Evolutionary conservation across 2,797 vertebrate genomes (phyloP).

Genomic region (Sebastes goodei): DNA sequence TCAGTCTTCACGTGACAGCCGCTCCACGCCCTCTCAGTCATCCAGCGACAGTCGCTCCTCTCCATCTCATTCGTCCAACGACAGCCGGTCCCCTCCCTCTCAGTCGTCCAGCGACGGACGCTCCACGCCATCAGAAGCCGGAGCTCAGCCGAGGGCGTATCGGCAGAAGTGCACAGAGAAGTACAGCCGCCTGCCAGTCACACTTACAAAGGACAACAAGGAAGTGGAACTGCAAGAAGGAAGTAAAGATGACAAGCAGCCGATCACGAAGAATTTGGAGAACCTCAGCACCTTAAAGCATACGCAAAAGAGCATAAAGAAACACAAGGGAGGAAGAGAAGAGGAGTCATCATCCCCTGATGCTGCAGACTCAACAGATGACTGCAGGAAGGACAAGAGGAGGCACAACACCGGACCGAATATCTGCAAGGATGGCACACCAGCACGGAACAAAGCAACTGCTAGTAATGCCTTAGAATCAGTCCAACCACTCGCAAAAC

Average conservation of each 20-base stretch:
- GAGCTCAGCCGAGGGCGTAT: slow-evolving; percentile 72
- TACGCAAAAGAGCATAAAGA: slow-evolving; percentile 83
- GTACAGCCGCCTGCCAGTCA: slow-evolving; percentile 44
- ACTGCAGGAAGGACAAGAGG: slow-evolving; percentile 81
- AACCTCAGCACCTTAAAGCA: slow-evolving; percentile 80
- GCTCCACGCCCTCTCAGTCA: slow-evolving; percentile 72
- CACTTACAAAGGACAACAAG: slow-evolving; percentile 51
- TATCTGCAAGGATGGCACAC: slow-evolving; percentile 84
- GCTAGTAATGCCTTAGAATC: slow-evolving; percentile 78
- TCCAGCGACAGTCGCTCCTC: slow-evolving; percentile 64
- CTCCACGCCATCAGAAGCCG: slow-evolving; percentile 78
- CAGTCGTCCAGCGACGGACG: slow-evolving; percentile 24
- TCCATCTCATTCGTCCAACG: slow-evolving; percentile 33
- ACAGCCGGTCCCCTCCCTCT: slow-evolving; percentile 64
- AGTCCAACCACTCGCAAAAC: neutral
- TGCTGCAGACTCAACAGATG: slow-evolving; percentile 79
- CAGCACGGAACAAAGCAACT: slow-evolving; percentile 84
- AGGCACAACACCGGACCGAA: slow-evolving; percentile 7
- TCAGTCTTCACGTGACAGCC: slow-evolving; percentile 49
- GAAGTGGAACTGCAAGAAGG: slow-evolving; percentile 58
- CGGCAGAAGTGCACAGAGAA: slow-evolving; percentile 81
- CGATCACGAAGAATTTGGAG: neutral
- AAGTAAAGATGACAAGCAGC: neutral
- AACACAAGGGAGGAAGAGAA: slow-evolving; percentile 68
- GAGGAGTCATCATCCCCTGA: slow-evolving; percentile 10